Evolutionary conservation across 1,140 invertebrate genomes (phyloP).

Genomic region (Octopus sinensis): DNA sequence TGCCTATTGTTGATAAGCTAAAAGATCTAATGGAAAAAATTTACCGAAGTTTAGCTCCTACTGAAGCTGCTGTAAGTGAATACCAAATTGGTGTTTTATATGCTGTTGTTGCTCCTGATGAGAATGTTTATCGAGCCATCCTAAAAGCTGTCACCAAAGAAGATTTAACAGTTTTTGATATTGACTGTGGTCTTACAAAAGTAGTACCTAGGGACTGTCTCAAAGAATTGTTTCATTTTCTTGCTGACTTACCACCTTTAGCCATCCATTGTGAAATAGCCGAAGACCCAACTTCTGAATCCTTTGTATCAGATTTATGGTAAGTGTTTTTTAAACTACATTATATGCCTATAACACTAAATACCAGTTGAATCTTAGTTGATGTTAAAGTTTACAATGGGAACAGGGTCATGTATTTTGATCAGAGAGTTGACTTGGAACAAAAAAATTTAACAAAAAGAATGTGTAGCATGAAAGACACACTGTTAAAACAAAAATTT

Average conservation of each 20-base stretch:
- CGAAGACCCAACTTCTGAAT: too few species aligned
- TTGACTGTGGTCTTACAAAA: neutral
- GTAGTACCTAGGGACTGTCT: neutral
- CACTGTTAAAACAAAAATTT: too few species aligned
- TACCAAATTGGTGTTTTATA: neutral
- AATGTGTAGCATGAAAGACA: too few species aligned
- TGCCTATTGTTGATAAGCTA: neutral
- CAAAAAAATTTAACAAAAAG: too few species aligned
- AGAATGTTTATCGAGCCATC: neutral
- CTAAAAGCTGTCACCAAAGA: neutral
- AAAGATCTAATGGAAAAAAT: neutral
- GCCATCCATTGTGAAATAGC: slow-evolving; percentile 4
- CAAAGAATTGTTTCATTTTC: neutral
- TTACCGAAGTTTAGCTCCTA: neutral
- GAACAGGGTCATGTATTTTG: too few species aligned
- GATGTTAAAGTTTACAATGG: too few species aligned
- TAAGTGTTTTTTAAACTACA: too few species aligned
- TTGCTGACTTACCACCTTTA: neutral
- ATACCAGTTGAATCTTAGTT: too few species aligned
- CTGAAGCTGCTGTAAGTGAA: neutral
- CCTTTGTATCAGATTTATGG: too few species aligned
- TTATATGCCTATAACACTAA: too few species aligned
- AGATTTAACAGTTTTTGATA: neutral
- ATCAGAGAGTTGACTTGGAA: too few species aligned
- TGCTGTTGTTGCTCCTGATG: neutral